These are phyloP conservation scores for Naja naja DNA, from an alignment of 2,113 vertebrate genomes.

Conservation along the genomic window DNA sequence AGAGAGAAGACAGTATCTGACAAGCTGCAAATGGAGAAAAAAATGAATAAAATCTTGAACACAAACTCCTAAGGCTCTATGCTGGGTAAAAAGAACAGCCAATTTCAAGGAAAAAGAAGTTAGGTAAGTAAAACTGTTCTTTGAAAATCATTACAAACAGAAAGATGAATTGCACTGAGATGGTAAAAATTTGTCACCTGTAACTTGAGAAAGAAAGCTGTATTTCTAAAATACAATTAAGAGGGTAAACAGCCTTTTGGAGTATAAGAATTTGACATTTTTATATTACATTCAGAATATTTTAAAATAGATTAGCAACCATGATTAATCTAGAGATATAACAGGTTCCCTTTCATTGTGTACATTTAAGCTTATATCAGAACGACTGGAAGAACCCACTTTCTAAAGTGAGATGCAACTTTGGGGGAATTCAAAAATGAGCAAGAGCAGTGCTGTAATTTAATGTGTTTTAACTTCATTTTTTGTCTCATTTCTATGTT, in stretches of 20 bases:
- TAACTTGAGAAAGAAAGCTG: neutral
- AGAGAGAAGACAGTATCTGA: slow-evolving; percentile 47
- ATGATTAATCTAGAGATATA: slow-evolving; percentile 20
- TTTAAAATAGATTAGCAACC: neutral
- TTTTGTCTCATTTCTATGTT: neutral
- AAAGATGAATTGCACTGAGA: slow-evolving; percentile 20
- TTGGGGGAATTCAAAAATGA: neutral
- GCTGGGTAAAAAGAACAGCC: slow-evolving; percentile 14
- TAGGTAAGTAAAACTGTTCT: slow-evolving; percentile 58
- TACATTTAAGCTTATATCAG: slow-evolving; percentile 2
- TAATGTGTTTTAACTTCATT: neutral
- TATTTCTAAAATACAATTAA: neutral
- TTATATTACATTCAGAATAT: slow-evolving; percentile 22
- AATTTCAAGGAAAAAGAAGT: slow-evolving; percentile 26
- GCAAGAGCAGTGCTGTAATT: neutral
- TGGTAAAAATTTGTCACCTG: neutral
- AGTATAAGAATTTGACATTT: slow-evolving; percentile 25
- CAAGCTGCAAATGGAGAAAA: slow-evolving; percentile 42
- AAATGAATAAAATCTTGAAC: slow-evolving; percentile 55
- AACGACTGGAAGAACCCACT: slow-evolving; percentile 6
- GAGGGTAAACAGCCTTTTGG: neutral
- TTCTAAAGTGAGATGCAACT: slow-evolving; percentile 11
- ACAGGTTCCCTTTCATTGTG: neutral
- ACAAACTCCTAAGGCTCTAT: slow-evolving; percentile 47
- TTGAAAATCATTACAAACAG: slow-evolving; percentile 21